Conservation (phyloP, 2,888 invertebrate genomes). For the Saturnia japonica region DNA sequence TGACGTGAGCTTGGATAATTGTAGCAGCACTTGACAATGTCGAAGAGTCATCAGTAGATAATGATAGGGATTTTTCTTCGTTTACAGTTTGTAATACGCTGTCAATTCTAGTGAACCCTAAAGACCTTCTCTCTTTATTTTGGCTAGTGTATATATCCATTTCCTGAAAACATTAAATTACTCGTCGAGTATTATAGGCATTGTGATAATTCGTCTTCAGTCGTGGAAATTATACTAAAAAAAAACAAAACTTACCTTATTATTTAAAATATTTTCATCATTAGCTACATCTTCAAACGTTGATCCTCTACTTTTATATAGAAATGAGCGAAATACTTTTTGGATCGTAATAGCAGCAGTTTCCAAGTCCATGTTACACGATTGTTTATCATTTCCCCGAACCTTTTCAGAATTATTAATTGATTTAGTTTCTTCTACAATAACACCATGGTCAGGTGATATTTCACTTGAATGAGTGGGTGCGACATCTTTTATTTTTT, state of each 20-base stretch:
- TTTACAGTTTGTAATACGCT: slow-evolving; percentile 78
- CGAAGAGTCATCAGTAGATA: slow-evolving; percentile 77
- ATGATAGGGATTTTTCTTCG: slow-evolving; percentile 75
- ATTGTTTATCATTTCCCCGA: slow-evolving; percentile 28
- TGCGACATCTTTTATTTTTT: neutral
- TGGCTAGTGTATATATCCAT: slow-evolving; percentile 45
- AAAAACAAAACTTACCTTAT: slow-evolving; percentile 44
- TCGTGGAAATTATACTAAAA: neutral
- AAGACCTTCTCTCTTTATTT: slow-evolving; percentile 60
- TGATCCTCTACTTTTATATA: slow-evolving; percentile 71
- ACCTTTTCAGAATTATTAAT: slow-evolving; percentile 25
- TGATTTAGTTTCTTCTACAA: slow-evolving; percentile 26
- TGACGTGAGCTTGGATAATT: slow-evolving; percentile 85
- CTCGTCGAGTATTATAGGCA: neutral
- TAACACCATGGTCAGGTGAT: neutral
- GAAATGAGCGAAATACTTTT: slow-evolving; percentile 78
- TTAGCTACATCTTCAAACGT: slow-evolving; percentile 65
- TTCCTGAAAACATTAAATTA: slow-evolving; percentile 51
- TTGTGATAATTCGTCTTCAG: neutral
- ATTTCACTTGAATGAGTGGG: neutral
- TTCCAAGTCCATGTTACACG: slow-evolving; percentile 71
- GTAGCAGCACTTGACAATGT: slow-evolving; percentile 82
- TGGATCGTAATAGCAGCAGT: slow-evolving; percentile 81
- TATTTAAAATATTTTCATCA: slow-evolving; percentile 51
- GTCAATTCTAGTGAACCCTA: slow-evolving; percentile 72